These are phyloP conservation scores for Myrmophylax atrothorax DNA, from an alignment of 2,113 vertebrate genomes.

Conservation along the genomic window DNA sequence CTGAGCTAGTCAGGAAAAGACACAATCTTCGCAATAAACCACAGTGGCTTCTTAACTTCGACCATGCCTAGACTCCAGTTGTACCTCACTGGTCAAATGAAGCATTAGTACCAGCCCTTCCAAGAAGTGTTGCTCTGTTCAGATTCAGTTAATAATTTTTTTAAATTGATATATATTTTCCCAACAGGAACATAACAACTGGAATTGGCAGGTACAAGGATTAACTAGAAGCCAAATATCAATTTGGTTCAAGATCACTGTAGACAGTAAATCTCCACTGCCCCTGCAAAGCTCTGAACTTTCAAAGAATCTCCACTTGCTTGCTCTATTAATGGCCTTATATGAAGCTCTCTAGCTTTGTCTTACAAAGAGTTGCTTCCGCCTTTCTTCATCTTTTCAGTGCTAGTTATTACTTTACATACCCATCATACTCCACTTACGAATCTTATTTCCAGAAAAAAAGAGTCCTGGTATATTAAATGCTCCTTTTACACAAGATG, in stretches of 20 bases:
- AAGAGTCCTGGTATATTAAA: not conserved
- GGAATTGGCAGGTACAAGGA: not conserved
- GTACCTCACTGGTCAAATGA: not conserved
- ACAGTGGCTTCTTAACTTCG: not conserved
- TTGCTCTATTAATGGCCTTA: not conserved
- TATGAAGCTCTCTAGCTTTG: not conserved
- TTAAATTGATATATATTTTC: not conserved
- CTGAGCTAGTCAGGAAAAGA: not conserved
- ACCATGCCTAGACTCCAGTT: not conserved
- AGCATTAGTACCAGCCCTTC: not conserved
- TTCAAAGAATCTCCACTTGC: not conserved
- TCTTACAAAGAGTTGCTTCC: not conserved
- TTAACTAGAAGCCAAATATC: not conserved
- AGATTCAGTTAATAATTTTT: not conserved
- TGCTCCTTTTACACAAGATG: not conserved
- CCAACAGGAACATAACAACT: not conserved
- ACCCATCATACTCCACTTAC: not conserved
- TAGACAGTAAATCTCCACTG: not conserved
- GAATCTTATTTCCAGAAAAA: not conserved
- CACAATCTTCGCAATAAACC: not conserved
- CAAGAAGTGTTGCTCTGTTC: not conserved
- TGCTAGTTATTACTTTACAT: not conserved
- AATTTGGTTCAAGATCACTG: not conserved
- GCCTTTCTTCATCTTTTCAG: not conserved
- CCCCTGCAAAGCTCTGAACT: not conserved